phyloP scores from a whole-genome alignment of 2,888 invertebrate species.

The Erebia ligea region DNA sequence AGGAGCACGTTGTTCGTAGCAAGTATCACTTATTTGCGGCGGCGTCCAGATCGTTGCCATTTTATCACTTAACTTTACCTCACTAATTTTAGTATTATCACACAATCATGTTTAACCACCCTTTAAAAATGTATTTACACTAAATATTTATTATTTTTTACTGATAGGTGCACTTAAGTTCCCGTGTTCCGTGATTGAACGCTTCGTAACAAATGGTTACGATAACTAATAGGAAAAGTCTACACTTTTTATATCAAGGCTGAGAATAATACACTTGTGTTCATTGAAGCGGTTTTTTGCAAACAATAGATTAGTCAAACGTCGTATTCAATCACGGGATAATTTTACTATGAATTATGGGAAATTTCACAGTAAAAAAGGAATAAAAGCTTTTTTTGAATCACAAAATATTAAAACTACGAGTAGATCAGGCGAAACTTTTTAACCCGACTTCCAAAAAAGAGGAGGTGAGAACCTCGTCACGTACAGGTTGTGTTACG shows the following conservation, averaged over 20 bases:
- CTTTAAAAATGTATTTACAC: background rate
- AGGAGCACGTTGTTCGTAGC: constrained; percentile 76
- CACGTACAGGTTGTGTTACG: too few species aligned
- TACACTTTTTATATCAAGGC: constrained; percentile 27
- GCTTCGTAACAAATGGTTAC: constrained; percentile 23
- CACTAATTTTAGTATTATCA: background rate
- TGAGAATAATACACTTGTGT: constrained; percentile 26
- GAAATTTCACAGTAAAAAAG: too few species aligned
- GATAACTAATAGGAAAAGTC: constrained; percentile 24
- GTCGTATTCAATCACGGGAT: background rate
- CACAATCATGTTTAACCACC: constrained; percentile 12
- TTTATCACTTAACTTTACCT: constrained; percentile 21
- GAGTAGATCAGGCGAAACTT: too few species aligned
- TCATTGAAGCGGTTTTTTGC: constrained; percentile 11
- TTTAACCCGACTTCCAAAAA: too few species aligned
- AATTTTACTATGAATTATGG: background rate
- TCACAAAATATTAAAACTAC: too few species aligned
- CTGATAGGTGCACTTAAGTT: background rate
- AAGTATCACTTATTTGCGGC: constrained; percentile 80
- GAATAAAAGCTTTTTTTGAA: too few species aligned
- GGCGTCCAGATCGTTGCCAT: constrained; percentile 74
- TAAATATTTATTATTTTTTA: background rate
- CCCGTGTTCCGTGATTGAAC: constrained; percentile 22
- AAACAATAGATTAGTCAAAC: constrained; percentile 3
- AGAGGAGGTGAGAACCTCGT: too few species aligned